Base-by-base conservation (phyloP, 2,797 vertebrate genomes). In the Triplophysa yarkandensis region DNA sequence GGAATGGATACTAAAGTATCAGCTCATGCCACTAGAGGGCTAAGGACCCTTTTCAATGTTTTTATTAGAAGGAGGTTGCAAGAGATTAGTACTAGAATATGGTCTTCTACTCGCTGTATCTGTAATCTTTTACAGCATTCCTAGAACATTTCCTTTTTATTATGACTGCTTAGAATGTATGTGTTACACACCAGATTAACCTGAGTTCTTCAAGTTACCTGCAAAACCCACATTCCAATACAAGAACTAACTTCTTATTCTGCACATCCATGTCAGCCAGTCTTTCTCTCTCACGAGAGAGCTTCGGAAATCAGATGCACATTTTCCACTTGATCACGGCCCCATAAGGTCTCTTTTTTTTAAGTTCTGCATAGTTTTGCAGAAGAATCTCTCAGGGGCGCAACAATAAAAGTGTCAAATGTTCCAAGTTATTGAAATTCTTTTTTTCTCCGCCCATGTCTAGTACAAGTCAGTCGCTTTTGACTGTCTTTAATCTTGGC, bases 331-430 rank as follows among this genome's bases (percentile, higher is more conserved):
- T 58, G 55, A 58, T 58, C 55, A 58, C 16, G 5, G 25, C 32
- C 55, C n/a, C 55, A 32, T 30, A 16, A 28, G 28, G 55, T 58
- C 28, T 30, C 6, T 58, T n/a, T 30, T 57, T 28, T 50, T 9
- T 27, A 60, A 54, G 8, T 11, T 27, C 36, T 25, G 23, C 63
- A 68, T 68, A 75, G 73, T 61, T 75, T 28, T 52, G 11, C 30
- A 6, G 44, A 39, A 50, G 34, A 60, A 52, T 68, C 66, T 81
- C 80, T 82, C 75, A 74, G 77, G 55, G 74, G 39, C 74, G 30
- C 80, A 70, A 72, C 81, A 85, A 79, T 85, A 80, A 82, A 84
- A 82, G 79, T 84, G 81, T 86, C 82, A 81, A 63, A 79, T 85
- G 81, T 80, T 81, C 83, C 68, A 75, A 66, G 79, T 82, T 84